Conservation (phyloP, 2,888 invertebrate species). For the Augiades crinisus region DNA sequence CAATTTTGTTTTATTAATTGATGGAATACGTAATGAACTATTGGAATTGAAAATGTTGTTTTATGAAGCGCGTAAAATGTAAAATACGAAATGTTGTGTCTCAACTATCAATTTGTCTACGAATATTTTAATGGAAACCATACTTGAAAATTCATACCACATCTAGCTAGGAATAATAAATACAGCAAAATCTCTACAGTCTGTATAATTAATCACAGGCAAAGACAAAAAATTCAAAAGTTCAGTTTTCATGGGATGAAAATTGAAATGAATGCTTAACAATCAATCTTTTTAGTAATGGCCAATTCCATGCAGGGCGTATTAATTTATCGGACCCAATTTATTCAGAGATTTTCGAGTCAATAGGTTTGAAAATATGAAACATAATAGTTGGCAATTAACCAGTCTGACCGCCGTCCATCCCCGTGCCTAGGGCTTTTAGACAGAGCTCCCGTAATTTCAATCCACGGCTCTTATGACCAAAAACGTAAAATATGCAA, state of each 20-base stretch:
- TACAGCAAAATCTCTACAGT: too few relatives aligned
- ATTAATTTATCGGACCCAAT: too few relatives aligned
- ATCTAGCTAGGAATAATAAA: background rate
- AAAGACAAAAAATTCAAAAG: too few relatives aligned
- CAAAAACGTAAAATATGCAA: too few relatives aligned
- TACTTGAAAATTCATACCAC: background rate
- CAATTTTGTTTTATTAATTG: slow-evolving; percentile 21
- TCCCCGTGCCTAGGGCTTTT: background rate
- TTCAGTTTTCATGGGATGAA: too few relatives aligned
- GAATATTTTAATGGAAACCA: slow-evolving; percentile 10
- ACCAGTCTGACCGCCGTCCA: slow-evolving; percentile 46
- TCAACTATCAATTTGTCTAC: slow-evolving; percentile 4
- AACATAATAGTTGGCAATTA: slow-evolving; percentile 51
- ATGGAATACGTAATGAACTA: slow-evolving; percentile 23
- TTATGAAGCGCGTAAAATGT: slow-evolving; percentile 7
- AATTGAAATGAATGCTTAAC: too few relatives aligned
- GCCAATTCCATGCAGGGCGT: too few relatives aligned
- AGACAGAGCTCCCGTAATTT: background rate
- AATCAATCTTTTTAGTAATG: too few relatives aligned
- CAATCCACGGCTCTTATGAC: too few relatives aligned
- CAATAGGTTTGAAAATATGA: too few relatives aligned
- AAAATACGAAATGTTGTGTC: slow-evolving; percentile 8
- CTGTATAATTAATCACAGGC: too few relatives aligned
- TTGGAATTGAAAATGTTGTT: slow-evolving; percentile 20
- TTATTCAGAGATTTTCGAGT: too few relatives aligned